Conservation (phyloP, 1,140 invertebrate species). For the Sminthurides bifidus region DNA sequence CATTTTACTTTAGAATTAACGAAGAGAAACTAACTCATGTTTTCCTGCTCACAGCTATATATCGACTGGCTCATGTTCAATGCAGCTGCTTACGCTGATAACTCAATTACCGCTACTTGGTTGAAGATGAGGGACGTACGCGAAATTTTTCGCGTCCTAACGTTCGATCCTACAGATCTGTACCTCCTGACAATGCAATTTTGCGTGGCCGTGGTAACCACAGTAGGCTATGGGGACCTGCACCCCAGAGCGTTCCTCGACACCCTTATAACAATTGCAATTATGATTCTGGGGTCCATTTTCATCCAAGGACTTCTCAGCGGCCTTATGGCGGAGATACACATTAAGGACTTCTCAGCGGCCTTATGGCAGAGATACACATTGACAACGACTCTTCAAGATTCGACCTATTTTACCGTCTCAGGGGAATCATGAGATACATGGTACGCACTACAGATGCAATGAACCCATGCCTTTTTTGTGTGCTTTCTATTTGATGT, state of each 20-base stretch:
- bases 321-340: slow-evolving; percentile 1
- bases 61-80: neutral
- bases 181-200: slow-evolving; percentile 4
- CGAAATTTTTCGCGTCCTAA: neutral
- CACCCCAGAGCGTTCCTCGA: neutral
- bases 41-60: no score
- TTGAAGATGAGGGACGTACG: neutral
- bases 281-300: slow-evolving; percentile 10
- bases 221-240: slow-evolving; percentile 13
- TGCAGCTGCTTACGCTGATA: neutral
- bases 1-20: no score
- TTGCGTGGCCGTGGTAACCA: slow-evolving; percentile 4
- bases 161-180: neutral
- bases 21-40: no score
- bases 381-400: slow-evolving; percentile 5
- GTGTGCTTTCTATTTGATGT: neutral
- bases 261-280: neutral
- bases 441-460: neutral
- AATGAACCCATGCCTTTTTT: no score
- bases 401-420: slow-evolving; percentile 10
- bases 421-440: slow-evolving; percentile 4
- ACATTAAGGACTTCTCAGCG: neutral
- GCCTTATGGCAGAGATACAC: slow-evolving; percentile 1
- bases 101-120: neutral
- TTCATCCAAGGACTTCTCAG: neutral